A percentile compares a stretch with the other conserved stretches of the same genome.
Evolutionary conservation across 2,797 vertebrate species (phyloP).

Genomic region (Spinibarbus caldwelli): DNA sequence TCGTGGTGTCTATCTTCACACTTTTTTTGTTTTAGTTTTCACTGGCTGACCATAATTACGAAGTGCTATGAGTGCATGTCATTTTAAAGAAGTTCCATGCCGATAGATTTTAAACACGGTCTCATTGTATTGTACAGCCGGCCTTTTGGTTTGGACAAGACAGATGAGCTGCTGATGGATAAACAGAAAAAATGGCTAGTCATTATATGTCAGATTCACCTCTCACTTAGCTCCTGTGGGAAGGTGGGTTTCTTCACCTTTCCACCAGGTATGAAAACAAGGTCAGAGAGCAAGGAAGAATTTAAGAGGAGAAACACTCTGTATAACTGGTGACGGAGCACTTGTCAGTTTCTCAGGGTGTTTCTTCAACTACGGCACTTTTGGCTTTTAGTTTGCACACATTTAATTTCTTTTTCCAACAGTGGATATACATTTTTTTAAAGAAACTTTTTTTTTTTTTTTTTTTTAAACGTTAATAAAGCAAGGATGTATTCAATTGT

Average conservation of each 20-base stretch:
- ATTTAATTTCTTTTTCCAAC: too few species aligned
- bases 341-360: constrained; percentile 74
- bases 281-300: constrained; percentile 49
- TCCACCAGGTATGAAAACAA: too few species aligned
- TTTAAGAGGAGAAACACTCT: constrained; percentile 30
- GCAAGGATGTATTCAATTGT: too few species aligned
- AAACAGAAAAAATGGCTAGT: constrained; percentile 23
- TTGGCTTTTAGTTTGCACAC: too few species aligned
- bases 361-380: constrained; percentile 56
- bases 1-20: neutral
- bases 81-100: neutral
- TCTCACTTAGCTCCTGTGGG: constrained; percentile 27
- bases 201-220: constrained; percentile 10
- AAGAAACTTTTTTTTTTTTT: too few species aligned
- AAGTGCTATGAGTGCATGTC: neutral
- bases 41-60: neutral
- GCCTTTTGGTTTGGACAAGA: neutral
- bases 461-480: too few species aligned
- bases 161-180: constrained; percentile 23
- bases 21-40: constrained; percentile 14
- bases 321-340: constrained; percentile 68
- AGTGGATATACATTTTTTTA: too few species aligned
- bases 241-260: constrained; percentile 65
- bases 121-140: too few species aligned
- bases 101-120: too few species aligned